Conservation (phyloP, 1,140 invertebrate genomes). For the Lordiphosa clarofinis region DNA sequence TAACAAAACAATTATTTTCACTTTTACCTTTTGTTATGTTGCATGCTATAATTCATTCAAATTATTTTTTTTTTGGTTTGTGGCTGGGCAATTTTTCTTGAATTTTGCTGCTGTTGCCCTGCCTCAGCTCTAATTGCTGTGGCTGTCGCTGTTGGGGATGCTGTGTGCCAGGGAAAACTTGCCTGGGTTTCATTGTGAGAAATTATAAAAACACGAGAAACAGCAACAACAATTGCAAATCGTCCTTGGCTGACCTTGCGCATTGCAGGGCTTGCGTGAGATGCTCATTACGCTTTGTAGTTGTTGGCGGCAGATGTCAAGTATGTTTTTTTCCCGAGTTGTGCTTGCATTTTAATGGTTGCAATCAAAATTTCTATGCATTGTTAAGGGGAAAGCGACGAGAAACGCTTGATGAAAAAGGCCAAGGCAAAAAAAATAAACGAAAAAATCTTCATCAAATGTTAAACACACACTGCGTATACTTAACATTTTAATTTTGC, state of each 20-base stretch:
- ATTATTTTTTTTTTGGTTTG: constrained; percentile 1
- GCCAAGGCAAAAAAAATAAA: constrained; percentile 31
- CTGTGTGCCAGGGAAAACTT: constrained; percentile 18
- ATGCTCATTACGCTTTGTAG: constrained; percentile 60
- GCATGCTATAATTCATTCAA: constrained; percentile 27
- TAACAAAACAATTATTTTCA: neutral
- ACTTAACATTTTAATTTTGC: constrained; percentile 64
- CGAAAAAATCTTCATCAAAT: constrained; percentile 9
- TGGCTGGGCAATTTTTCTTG: constrained; percentile 23
- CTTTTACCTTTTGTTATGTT: constrained; percentile 18
- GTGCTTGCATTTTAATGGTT: constrained; percentile 70
- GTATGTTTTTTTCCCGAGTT: constrained; percentile 11
- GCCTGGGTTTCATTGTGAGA: constrained; percentile 42
- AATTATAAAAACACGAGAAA: constrained; percentile 59
- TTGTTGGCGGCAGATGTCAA: constrained; percentile 15
- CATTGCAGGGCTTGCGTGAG: constrained; percentile 50
- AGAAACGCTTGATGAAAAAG: constrained; percentile 29
- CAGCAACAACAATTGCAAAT: constrained; percentile 55
- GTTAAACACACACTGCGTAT: constrained; percentile 37
- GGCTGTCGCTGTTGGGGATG: constrained; percentile 52
- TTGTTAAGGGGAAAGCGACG: constrained; percentile 46
- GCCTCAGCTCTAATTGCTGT: constrained; percentile 65
- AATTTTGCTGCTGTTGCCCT: too few species aligned
- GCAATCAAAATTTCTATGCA: constrained; percentile 74
- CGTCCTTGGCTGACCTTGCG: constrained; percentile 71